A percentile compares a stretch with the other conserved stretches of the same genome.
Evolutionary conservation across 2,113 vertebrate genomes (phyloP).

Genomic region (Chauna torquata): DNA sequence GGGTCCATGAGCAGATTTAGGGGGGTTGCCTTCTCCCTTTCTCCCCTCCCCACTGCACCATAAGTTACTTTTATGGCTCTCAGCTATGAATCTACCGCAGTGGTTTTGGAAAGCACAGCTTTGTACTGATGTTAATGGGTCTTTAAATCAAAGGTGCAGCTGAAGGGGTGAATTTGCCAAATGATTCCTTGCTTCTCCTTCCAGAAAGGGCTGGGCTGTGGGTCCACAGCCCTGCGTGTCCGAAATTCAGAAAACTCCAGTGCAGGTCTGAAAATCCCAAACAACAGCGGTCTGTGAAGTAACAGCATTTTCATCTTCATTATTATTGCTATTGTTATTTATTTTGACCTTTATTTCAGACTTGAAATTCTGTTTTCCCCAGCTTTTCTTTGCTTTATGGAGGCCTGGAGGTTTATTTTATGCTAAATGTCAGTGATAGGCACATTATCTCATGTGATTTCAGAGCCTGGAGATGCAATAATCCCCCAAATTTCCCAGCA

Average conservation of each 20-base stretch:
- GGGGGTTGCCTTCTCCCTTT: not conserved
- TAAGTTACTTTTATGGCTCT: conserved; percentile 7
- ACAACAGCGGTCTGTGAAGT: rapidly evolving
- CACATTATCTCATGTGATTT: not conserved
- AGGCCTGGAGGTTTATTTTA: not conserved
- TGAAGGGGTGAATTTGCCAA: not conserved
- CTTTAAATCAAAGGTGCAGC: conserved; percentile 14
- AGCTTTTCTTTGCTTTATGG: not conserved
- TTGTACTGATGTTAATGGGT: not conserved
- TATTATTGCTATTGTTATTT: not conserved
- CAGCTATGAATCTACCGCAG: not conserved
- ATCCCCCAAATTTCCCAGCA: not conserved
- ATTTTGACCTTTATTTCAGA: not conserved
- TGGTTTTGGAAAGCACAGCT: not conserved
- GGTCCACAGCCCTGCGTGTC: not conserved
- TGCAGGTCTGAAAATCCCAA: not conserved
- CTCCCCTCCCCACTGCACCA: not conserved
- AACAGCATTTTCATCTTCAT: not conserved
- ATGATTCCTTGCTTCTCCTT: not conserved
- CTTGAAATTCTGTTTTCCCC: not conserved
- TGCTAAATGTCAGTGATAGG: not conserved
- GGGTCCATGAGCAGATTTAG: not conserved
- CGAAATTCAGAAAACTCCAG: not conserved
- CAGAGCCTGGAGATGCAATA: not conserved
- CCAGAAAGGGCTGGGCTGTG: not conserved